Evolutionary conservation across 1,140 invertebrate species (phyloP).

Genomic region (Pseudomyrmex cubaensis): DNA sequence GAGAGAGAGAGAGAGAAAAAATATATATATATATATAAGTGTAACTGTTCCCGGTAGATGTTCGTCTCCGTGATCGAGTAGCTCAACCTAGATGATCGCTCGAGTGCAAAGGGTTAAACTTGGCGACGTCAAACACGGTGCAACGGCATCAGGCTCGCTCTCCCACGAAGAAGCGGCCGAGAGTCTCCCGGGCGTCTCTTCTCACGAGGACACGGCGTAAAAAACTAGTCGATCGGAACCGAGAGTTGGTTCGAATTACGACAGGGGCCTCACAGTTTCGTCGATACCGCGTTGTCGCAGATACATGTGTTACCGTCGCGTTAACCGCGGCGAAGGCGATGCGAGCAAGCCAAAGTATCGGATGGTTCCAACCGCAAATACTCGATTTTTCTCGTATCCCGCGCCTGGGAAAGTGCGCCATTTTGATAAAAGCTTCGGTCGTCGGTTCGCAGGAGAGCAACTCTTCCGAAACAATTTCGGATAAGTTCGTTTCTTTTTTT

Average conservation of each 20-base stretch:
- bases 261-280: background rate
- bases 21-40: no score
- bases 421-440: slow-evolving; percentile 38
- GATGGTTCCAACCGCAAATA: slow-evolving; percentile 39
- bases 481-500: background rate
- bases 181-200: slow-evolving; percentile 26
- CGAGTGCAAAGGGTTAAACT: slow-evolving; percentile 51
- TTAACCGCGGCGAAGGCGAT: slow-evolving; percentile 19
- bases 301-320: background rate
- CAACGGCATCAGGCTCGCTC: slow-evolving; percentile 8
- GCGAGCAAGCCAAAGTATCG: slow-evolving; percentile 35
- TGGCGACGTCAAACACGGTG: background rate
- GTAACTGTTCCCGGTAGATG: no score
- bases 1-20: no score
- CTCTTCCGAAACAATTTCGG: slow-evolving; percentile 30
- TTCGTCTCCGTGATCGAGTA: slow-evolving; percentile 38
- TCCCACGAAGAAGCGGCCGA: slow-evolving; percentile 39
- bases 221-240: slow-evolving; percentile 46
- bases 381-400: slow-evolving; percentile 26
- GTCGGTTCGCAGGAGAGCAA: background rate
- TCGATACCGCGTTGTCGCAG: background rate
- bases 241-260: slow-evolving; percentile 53
- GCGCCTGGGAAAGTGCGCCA: slow-evolving; percentile 33
- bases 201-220: slow-evolving; percentile 24
- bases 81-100: slow-evolving; percentile 52